Evolutionary conservation across 2,888 invertebrate genomes (phyloP), one percentile per base, ranked within the genome.

Genomic region (Mythimna vitellina): DNA sequence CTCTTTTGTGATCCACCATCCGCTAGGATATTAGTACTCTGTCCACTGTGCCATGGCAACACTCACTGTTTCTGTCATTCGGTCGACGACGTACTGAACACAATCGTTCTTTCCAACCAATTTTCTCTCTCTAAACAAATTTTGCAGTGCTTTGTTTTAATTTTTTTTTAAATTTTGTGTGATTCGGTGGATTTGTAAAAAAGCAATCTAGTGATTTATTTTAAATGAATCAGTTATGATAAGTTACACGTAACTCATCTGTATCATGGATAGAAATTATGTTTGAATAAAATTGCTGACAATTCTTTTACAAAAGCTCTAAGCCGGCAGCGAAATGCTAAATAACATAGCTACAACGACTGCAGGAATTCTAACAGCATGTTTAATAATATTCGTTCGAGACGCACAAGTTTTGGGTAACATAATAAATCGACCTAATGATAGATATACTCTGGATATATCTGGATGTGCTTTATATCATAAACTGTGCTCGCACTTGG

Each of bases 401-500:
- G 87, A 91, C 82, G 90, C 87, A 62, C 89, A 90, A 82, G 90
- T 89, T 70, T 84, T 89, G 74, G 90, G 89, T 74, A 90, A 90
- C 76, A 85, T 90, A 73, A 84, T 90, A 69, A 90, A 92, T 79
- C 84, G 90, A 38, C 87, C 89, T 35, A 91, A 89, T 76, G 92
- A 91, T 82, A 90, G 88, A 82, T 94, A 91, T 83, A 87, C 83
- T 69, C 86, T 93, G 65, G 94, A 95, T 83, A 85, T 95, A 76
- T 89, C 88, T 82, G 93, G 91, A 68, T 96, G 96, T 87, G 88
- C 90, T 72, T 86, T 91, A 80, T 90, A 94, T 85, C 93, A 94
- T 82, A 94, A 95, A 79, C 90, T 95, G 78, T 96, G 96, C 87
- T 94, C 93, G 42, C 92, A 93, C 80, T 86, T 93, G 68, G 91